These are phyloP conservation scores for Holacanthella duospinosa DNA, from an alignment of 2,888 invertebrate species.

Conservation along the genomic window DNA sequence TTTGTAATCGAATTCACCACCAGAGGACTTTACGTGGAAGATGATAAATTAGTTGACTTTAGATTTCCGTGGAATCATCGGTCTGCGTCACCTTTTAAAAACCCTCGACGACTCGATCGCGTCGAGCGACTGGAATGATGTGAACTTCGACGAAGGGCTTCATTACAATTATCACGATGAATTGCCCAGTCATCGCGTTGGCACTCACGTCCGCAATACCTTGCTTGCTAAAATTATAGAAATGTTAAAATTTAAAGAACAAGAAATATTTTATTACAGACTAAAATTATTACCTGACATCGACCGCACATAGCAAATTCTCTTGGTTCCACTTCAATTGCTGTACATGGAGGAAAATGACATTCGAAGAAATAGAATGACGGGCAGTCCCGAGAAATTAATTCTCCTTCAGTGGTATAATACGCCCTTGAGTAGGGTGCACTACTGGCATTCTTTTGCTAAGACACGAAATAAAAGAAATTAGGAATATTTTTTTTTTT, in stretches of 20 bases:
- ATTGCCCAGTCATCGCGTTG: slow-evolving; percentile 34
- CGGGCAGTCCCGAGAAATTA: slow-evolving; percentile 29
- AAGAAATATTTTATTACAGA: neutral
- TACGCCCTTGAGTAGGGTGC: slow-evolving; percentile 32
- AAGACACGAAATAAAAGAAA: neutral
- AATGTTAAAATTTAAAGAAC: neutral
- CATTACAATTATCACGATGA: slow-evolving; percentile 33
- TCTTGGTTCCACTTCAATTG: slow-evolving; percentile 44
- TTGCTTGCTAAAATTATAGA: slow-evolving; percentile 28
- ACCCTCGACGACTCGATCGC: slow-evolving; percentile 15
- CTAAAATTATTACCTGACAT: slow-evolving; percentile 41
- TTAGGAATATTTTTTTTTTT: too few relatives aligned
- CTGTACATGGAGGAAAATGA: slow-evolving; percentile 47
- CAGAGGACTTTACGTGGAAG: too few relatives aligned
- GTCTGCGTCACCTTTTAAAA: slow-evolving; percentile 14
- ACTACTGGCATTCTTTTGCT: slow-evolving; percentile 34
- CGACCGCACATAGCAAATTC: slow-evolving; percentile 48
- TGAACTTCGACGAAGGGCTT: slow-evolving; percentile 25
- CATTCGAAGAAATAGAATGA: slow-evolving; percentile 45
- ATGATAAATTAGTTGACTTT: too few relatives aligned
- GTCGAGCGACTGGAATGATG: slow-evolving; percentile 12
- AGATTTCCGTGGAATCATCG: too few relatives aligned
- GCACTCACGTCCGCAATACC: slow-evolving; percentile 34
- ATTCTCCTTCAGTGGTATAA: slow-evolving; percentile 34
- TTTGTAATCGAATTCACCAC: too few relatives aligned